Base-by-base conservation (phyloP, 2,888 invertebrate genomes). In the Trichogramma dendrolimi region DNA sequence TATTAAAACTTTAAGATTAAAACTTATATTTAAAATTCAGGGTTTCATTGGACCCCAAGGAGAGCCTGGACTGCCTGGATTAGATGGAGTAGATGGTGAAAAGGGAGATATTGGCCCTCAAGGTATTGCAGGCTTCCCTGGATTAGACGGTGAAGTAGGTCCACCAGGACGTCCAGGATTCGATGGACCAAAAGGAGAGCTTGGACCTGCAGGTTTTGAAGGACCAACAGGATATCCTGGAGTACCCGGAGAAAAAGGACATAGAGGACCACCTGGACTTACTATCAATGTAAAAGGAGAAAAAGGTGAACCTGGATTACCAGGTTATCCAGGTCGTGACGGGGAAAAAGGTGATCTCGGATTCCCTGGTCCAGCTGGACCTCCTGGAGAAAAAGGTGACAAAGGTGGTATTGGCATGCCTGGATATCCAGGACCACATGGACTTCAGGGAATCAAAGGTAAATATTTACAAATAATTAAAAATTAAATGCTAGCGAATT, bases 111-210 rank as follows among this genome's bases (percentile, higher is more conserved):
- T 78, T 10, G 92, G 92, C 59, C 74, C 81, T 0, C 80, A 82
- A 0, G 91, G 92, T 49, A 72, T 78, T 14, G 72, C 79, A 14
- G 93, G 94, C 10, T 81, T 81, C 50, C 84, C 85, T 55, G 94
- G 93, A 4, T 80, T 81, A 42, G 88, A 85, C 74, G 93, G 93
- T 58, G 87, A 89, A 60, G 80, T 77, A 62, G 93, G 93, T 52
- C 73, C 81, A n/a, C 80, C 86, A 2, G 86, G 86, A 51, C 72
- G 76, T 62, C 75, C 80, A 64, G 86, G 86, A 11, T 77, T 82
- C 11, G 80, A 83, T 71, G 86, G 86, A 27, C 73, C 73, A 11
- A 85, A 85, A 73, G 86, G 86, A 66, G 84, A 84, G 51, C 69
- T 74, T 58, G 85, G 85, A 55, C 67, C 70, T 4, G 63, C 71